Evolutionary conservation across 37 sponge, comb jelly and placozoan species (phyloP), one percentile per base, ranked within the genome.

Genomic region (Trichoplax adhaerens): DNA sequence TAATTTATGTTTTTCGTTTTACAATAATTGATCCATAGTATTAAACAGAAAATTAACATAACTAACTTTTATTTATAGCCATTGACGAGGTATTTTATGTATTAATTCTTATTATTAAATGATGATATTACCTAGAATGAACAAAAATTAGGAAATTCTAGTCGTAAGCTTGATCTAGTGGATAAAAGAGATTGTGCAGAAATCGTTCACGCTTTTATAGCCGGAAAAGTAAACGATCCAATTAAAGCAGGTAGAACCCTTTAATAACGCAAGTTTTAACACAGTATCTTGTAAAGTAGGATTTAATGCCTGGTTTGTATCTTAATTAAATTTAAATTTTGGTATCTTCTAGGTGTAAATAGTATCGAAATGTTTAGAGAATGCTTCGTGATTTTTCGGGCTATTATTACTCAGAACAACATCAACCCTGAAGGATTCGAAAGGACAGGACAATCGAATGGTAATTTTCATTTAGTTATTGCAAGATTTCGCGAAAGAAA

Each of bases 151-250:
- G 71, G 52, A 29, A 12, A 57, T 46, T 55, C 51, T 50, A 65
- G 58, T 58, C 49, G 12, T 58, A 51, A 79, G 52, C 69, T 88
- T 50, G 57, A 72, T 1, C 63, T 73, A 1, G 54, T 52, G 10
- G 85, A 84, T 3, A 66, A 61, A 1, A 72, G 62, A 55, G 64
- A 7, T 49, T 88, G 89, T 57, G 82, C 81, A 64, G 73, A 79
- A 50, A 54, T 88, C 0, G 69, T 88, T 53, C 65, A 83, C 65
- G 65, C 74, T 57, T 88, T 74, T 72, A 72, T 88, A 2, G 81
- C 81, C 58, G 89, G 89, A 0, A 81, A 75, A 49, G 64, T 79
- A 52, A 71, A 85, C 8, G 71, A 85, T 65, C 89, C 85, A 54
- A 79, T 84, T 1, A 50, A 8, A 57, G 83, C 82, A 72, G 89